phyloP scores from a whole-genome alignment of 1,140 invertebrate genomes.

The Metopolophium dirhodum region DNA sequence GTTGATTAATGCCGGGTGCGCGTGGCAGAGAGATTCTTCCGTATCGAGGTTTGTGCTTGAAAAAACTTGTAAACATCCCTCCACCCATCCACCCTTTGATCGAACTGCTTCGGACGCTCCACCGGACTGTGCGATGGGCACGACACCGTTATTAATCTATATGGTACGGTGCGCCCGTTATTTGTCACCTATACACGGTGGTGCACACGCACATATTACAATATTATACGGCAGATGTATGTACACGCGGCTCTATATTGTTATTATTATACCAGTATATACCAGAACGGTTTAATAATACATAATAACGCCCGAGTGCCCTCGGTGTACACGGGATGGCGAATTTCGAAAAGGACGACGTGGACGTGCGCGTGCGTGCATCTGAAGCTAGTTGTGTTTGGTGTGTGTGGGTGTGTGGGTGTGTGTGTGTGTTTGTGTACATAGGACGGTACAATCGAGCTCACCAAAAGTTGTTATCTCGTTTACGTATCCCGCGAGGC shows the following conservation, averaged over 20 bases:
- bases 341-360: neutral
- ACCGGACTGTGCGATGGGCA: neutral
- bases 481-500: constrained; percentile 21
- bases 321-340: neutral
- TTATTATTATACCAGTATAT: neutral
- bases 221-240: neutral
- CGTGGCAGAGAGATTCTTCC: no score
- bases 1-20: no score
- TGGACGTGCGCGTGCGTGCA: neutral
- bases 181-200: neutral
- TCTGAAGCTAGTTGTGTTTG: neutral
- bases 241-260: neutral
- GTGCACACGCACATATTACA: neutral
- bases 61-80: no score
- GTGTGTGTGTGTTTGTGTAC: neutral
- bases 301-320: neutral
- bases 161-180: neutral
- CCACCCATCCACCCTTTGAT: neutral
- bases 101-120: neutral
- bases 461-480: neutral
- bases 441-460: neutral
- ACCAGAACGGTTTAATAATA: neutral
- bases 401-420: neutral
- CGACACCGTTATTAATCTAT: neutral
- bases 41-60: no score